Percentiles rank a stretch among this genome's conserved stretches.
Evolutionary conservation across 2,888 invertebrate species (phyloP).

Genomic region (Fabriciana adippe): DNA sequence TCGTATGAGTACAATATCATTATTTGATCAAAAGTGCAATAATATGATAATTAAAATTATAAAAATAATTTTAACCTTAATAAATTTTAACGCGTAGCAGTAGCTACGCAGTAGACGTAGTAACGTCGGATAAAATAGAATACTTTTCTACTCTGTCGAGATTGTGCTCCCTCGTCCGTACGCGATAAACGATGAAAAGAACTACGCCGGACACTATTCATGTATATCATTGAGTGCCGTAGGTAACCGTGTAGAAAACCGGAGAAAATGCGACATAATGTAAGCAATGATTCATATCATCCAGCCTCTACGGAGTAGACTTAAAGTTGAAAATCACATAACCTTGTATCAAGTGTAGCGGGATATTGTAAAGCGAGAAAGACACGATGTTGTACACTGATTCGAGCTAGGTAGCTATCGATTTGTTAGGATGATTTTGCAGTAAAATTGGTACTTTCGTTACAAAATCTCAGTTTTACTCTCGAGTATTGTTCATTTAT

Average conservation of each 20-base stretch:
- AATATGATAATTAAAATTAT: neutral
- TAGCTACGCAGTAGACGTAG: too few relatives aligned
- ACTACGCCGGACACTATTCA: conserved; percentile 71
- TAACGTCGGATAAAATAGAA: conserved; percentile 39
- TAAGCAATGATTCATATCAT: conserved; percentile 3
- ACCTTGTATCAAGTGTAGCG: neutral
- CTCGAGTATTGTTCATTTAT: neutral
- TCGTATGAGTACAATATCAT: too few relatives aligned
- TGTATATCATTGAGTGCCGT: conserved; percentile 65
- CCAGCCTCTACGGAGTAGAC: conserved; percentile 5
- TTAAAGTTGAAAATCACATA: conserved; percentile 26
- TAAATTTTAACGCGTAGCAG: conserved; percentile 7
- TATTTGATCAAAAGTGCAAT: too few relatives aligned
- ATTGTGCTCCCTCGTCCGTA: conserved; percentile 65
- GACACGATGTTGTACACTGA: conserved; percentile 13
- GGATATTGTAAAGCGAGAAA: conserved; percentile 6
- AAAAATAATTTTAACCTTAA: neutral
- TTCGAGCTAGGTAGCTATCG: conserved; percentile 18
- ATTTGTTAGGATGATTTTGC: conserved; percentile 28
- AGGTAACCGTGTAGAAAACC: conserved; percentile 64
- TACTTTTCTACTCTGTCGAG: conserved; percentile 45
- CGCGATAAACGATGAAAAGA: conserved; percentile 72
- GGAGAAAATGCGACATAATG: conserved; percentile 40
- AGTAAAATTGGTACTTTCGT: conserved; percentile 11
- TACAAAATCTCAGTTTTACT: neutral